Base-by-base conservation (phyloP, 2,888 invertebrate species). In the Harpalus rufipes region DNA sequence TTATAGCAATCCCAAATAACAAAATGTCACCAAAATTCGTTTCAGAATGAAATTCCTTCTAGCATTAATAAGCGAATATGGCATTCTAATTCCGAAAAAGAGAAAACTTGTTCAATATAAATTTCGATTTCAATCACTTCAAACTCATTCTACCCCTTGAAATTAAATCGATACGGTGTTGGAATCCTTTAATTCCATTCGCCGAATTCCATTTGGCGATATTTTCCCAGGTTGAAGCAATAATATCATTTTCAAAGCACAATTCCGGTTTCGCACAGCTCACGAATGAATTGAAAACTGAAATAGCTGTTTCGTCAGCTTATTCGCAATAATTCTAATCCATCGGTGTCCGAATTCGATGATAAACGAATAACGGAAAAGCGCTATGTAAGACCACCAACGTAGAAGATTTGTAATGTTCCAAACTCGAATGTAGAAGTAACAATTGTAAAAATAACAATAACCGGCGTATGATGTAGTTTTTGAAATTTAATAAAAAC, bases 281-380 rank as follows among this genome's bases (percentile, higher is more conserved):
- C 68, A 10, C n/a, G 39, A 68, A 39, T 68, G 68, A 68, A 68
- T 68, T 68, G 68, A 39, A 68, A 68, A 68, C n/a, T 68, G 68
- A 39, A 68, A 68, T 68, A 68, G 39, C 32, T 68, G 68, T 25
- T 39, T 68, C 14, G n/a, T 68, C 68, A 39, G 68, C 68, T 68
- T 68, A 68, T 39, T 68, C 68, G 2, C 25, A 14, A 32, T 12
- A 68, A 18, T 63, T 12, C 63, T 7, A 14, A 32, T 32, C 32
- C 6, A 39, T n/a, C 32, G 12, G 21, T 39, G 10, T 68, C n/a
- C 21, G 25, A 25, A 12, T 18, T 68, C 39, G 39, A 68, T 63
- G 63, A 63, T 12, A 25, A 63, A 63, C 68, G n/a, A n/a, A 68
- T 25, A 68, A 68, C 39, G 32, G n/a, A 68, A 68, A 68, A 68